Base-by-base conservation (phyloP, 2,113 vertebrate genomes). In the Trinectes maculatus region DNA sequence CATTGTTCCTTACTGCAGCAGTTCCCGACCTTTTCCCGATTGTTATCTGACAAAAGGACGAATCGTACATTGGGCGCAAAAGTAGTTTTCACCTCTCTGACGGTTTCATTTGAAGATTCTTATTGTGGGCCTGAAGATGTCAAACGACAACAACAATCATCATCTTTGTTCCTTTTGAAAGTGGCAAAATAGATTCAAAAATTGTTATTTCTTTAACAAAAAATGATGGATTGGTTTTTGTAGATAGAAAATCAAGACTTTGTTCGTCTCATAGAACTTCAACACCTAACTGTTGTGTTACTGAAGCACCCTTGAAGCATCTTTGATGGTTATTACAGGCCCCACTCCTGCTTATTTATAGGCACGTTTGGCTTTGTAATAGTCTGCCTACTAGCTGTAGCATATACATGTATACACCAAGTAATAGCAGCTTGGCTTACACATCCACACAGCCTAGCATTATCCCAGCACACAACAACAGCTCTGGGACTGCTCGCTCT, bases 381-480 rank as follows among this genome's bases (percentile, higher is more conserved):
- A 60, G 55, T 49, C 36, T 5, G 55, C 59, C 62, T 37, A 61
- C 68, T 59, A 56, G 60, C 66, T 56, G 58, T 56, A 69, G 69
- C 74, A 56, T 62, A 55, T 78, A n/a, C 46, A 37, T 65, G 40
- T 64, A 55, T 58, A 77, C 72, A 58, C 62, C 19, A 75, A 81
- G 65, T 80, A 84, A 83, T 71, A 73, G 85, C 74, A 57, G 81
- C 79, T 64, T 75, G 69, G 54, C 56, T 64, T 58, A 34, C 58
- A 59, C 55, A 64, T 60, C 69, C 71, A 36, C 77, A 34, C 51
- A 84, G 78, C 76, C 82, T 66, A 76, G 58, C 52, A 83, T 87
- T 85, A 85, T 83, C 81, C 71, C 58, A 57, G 46, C 61, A 68
- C 68, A 72, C 79, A 85, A 89, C 84, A 89, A 84, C 85, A 57